Evolutionary conservation across 2,888 invertebrate species (phyloP), one percentile per base, ranked within the genome.

Genomic region (Lepidonotus clava): DNA sequence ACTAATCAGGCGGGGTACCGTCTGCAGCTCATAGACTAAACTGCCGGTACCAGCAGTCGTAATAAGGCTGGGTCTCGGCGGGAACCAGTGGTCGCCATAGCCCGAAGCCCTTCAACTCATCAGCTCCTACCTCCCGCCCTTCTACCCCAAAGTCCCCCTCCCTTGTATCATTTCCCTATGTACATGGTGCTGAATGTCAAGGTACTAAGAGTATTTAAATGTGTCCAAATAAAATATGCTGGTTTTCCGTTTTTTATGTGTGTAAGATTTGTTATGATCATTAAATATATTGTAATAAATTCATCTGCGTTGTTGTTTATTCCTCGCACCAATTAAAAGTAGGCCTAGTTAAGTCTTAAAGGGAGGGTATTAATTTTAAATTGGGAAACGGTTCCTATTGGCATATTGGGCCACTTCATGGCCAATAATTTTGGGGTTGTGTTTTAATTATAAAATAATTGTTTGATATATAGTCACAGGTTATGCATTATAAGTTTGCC

Each of bases 201-300:
- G 76, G 76, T 80, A 80, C 51, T 80, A 41, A 41, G 80, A 80
- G 80, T 80, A 80, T 41, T 80, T 80, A 41, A 80, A 80, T 46
- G 80, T 80, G 80, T 80, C 80, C 80, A 46, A 80, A 80, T 80
- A 8, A 71, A 80, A 80, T 46, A 80, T 80, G 80, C 80, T 80
- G 80, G 80, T 80, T 80, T 80, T 46, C 51, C 46, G 14, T 36
- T 76, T 77, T 80, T 80, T 80, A 80, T 80, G 80, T 80, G 80
- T 80, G 80, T 80, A 80, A 80, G 80, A 80, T 80, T 80, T 80
- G 80, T 80, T 80, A 80, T 46, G 46, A 80, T 80, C 24, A 80
- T 80, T 80, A 80, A 80, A 80, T 80, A 80, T 80, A 80, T 80
- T 80, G 80, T 80, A 80, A 41, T 46, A 80, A 80, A 80, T 14